These are phyloP conservation scores for Athalia cordata DNA, from an alignment of 2,888 invertebrate species.

Conservation along the genomic window DNA sequence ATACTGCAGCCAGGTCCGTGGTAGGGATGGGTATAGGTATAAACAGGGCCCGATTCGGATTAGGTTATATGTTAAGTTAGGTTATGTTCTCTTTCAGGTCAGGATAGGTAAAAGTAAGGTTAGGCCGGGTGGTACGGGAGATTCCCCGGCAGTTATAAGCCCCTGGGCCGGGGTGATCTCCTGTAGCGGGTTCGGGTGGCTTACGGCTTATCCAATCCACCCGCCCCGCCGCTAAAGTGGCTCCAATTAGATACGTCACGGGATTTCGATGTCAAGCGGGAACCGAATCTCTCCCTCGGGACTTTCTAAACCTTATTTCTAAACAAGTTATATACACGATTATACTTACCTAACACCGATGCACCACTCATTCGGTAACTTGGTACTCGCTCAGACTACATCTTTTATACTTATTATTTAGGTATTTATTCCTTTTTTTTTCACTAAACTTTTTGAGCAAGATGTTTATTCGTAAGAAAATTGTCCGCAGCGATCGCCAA, in stretches of 20 bases:
- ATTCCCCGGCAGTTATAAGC: slow-evolving; percentile 67
- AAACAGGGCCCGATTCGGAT: slow-evolving; percentile 42
- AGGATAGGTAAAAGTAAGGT: background rate
- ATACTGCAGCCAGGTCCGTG: slow-evolving; percentile 54
- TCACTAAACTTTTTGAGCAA: background rate
- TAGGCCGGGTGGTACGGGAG: slow-evolving; percentile 50
- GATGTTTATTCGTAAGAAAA: background rate
- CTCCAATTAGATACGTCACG: slow-evolving; percentile 72
- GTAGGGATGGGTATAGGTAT: slow-evolving; percentile 14
- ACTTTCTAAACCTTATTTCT: slow-evolving; percentile 51
- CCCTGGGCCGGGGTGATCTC: slow-evolving; percentile 64
- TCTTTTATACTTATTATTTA: background rate
- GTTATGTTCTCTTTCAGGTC: too few species aligned
- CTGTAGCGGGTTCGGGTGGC: slow-evolving; percentile 62
- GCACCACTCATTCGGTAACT: background rate
- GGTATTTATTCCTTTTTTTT: background rate
- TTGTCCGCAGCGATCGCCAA: too few species aligned
- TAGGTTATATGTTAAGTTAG: slow-evolving; percentile 4
- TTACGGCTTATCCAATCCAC: slow-evolving; percentile 65
- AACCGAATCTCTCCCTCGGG: slow-evolving; percentile 64
- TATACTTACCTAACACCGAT: background rate
- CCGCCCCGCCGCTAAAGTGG: slow-evolving; percentile 68
- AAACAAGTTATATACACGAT: slow-evolving; percentile 45
- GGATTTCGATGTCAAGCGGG: slow-evolving; percentile 69
- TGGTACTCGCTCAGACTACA: background rate